Percentiles rank a stretch among this genome's conserved stretches.
phyloP scores from a whole-genome alignment of 1,140 invertebrate genomes.

The Monochamus saltuarius region DNA sequence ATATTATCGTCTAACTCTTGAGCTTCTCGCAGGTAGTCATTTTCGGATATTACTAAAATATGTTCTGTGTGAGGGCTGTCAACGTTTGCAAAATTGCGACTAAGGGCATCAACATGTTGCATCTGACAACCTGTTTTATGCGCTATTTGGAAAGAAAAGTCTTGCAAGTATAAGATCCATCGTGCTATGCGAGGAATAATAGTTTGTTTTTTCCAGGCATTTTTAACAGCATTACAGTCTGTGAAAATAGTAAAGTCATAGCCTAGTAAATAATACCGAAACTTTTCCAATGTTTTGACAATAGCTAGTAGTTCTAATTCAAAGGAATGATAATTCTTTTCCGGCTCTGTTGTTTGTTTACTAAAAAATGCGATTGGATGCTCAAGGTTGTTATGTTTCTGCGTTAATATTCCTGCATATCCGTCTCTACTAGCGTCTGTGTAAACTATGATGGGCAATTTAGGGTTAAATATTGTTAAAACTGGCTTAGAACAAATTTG shows the following conservation, averaged over 20 bases:
- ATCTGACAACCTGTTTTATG: slow-evolving; percentile 40
- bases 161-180: slow-evolving; percentile 10
- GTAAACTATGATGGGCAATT: neutral
- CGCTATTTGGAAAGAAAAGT: slow-evolving; percentile 35
- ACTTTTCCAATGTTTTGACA: neutral
- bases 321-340: too few relatives aligned
- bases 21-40: slow-evolving; percentile 1
- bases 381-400: too few relatives aligned
- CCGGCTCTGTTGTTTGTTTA: too few relatives aligned
- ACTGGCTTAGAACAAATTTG: neutral
- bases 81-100: slow-evolving; percentile 34
- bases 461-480: neutral
- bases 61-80: too few relatives aligned
- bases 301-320: too few relatives aligned
- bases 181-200: slow-evolving; percentile 7
- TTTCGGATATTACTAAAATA: neutral
- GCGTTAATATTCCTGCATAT: too few relatives aligned
- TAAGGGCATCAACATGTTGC: slow-evolving; percentile 49
- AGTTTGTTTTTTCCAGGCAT: slow-evolving; percentile 1
- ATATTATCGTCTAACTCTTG: neutral
- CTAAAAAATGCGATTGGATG: too few relatives aligned
- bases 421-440: neutral
- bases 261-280: neutral
- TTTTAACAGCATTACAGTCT: slow-evolving; percentile 8
- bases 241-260: neutral